Conservation (phyloP, 2,797 vertebrate species). For the Clangula hyemalis region DNA sequence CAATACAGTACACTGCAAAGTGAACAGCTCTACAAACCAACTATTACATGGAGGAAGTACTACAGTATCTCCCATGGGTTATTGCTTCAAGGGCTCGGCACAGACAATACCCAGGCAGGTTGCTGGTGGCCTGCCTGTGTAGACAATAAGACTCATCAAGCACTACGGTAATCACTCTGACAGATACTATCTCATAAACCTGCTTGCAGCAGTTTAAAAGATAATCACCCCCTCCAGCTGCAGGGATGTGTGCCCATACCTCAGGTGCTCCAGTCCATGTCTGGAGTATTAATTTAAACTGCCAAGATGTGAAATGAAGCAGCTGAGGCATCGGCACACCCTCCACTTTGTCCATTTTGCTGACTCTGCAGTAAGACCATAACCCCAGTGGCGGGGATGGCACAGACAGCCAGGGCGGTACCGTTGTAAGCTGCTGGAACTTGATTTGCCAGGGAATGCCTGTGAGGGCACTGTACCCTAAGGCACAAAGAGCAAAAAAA, state of each 20-base stretch:
- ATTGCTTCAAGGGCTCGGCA: background rate
- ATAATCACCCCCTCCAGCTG: conserved; percentile 5
- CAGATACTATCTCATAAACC: conserved; percentile 19
- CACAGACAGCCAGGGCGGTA: background rate
- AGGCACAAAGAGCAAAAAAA: background rate
- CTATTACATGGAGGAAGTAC: background rate
- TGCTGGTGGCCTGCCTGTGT: background rate
- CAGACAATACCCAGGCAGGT: background rate
- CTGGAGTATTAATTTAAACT: background rate
- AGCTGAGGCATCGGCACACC: background rate
- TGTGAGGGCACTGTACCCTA: background rate
- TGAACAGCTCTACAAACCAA: background rate
- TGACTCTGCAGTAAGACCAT: background rate
- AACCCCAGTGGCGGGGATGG: background rate
- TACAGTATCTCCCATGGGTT: background rate
- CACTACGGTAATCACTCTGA: background rate
- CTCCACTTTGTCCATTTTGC: background rate
- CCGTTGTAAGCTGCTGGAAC: background rate
- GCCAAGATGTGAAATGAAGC: background rate
- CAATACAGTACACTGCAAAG: background rate
- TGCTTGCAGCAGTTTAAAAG: background rate
- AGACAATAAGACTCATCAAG: background rate
- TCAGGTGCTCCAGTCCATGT: background rate
- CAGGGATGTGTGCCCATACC: background rate
- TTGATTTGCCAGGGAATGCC: background rate